Percentiles rank a stretch among this genome's conserved stretches.
phyloP scores from a whole-genome alignment of 2,888 invertebrate species.

The Drepana falcataria region DNA sequence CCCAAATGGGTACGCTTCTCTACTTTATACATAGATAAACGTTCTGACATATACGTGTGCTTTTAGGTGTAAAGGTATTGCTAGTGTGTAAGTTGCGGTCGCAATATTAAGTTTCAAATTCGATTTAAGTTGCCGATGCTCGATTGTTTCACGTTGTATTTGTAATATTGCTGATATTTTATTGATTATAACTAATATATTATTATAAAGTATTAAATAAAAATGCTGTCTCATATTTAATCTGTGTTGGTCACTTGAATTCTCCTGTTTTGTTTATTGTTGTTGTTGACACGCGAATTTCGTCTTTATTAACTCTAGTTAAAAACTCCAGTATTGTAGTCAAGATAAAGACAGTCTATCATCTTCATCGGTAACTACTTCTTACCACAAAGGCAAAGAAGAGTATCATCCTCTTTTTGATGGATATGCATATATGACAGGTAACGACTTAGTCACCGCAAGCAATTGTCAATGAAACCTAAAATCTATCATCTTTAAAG shows the following conservation, averaged over 20 bases:
- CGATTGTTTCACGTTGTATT: conserved; percentile 76
- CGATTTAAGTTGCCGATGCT: conserved; percentile 65
- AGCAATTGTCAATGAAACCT: too few species aligned
- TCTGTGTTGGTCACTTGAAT: conserved; percentile 38
- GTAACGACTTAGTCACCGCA: too few species aligned
- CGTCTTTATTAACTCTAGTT: too few species aligned
- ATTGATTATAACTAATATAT: conserved; percentile 66
- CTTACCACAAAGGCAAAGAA: too few species aligned
- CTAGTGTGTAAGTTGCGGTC: conserved; percentile 58
- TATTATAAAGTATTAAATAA: conserved; percentile 73
- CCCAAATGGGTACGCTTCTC: conserved; percentile 4
- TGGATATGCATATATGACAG: too few species aligned
- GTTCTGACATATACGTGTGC: conserved; percentile 66
- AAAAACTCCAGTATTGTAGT: too few species aligned
- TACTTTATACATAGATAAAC: conserved; percentile 45
- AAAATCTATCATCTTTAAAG: too few species aligned
- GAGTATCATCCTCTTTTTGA: too few species aligned
- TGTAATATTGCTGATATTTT: conserved; percentile 77
- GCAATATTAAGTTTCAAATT: conserved; percentile 68
- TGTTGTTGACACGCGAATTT: too few species aligned
- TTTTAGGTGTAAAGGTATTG: conserved; percentile 55
- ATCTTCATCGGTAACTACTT: too few species aligned
- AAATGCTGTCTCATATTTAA: conserved; percentile 75
- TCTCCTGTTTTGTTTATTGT: neutral
- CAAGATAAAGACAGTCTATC: too few species aligned